phyloP scores from a whole-genome alignment of 2,888 invertebrate genomes.

The Caradrina kadenii region DNA sequence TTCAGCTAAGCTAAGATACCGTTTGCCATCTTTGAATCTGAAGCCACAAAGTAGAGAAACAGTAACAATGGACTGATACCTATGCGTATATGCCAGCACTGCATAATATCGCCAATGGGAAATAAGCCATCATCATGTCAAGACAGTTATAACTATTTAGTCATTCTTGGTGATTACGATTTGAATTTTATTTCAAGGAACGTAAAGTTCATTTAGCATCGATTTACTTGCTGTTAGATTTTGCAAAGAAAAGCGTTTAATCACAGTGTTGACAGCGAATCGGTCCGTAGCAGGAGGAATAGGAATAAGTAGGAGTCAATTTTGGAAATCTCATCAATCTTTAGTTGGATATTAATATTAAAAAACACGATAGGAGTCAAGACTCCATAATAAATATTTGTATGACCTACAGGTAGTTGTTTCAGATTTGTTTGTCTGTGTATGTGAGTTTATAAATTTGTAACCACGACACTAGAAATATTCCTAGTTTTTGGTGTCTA shows the following conservation, averaged over 20 bases:
- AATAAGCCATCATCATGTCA: slow-evolving; percentile 30
- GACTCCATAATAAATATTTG: too few relatives aligned
- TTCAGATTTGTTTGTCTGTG: too few relatives aligned
- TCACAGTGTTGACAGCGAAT: background rate
- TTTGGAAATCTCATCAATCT: too few relatives aligned
- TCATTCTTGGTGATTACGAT: slow-evolving; percentile 3
- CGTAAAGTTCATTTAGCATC: background rate
- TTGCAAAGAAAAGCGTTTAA: background rate
- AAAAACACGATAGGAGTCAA: too few relatives aligned
- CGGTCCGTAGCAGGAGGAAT: too few relatives aligned
- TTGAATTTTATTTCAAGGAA: background rate
- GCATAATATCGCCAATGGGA: slow-evolving; percentile 8
- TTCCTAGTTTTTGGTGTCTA: too few relatives aligned
- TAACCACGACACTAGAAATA: too few relatives aligned
- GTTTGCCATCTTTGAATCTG: slow-evolving; percentile 7
- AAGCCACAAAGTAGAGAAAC: background rate
- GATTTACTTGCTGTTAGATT: too few relatives aligned
- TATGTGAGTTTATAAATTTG: too few relatives aligned
- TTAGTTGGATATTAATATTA: too few relatives aligned
- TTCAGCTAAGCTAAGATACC: slow-evolving; percentile 18
- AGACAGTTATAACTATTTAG: slow-evolving; percentile 21
- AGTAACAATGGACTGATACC: slow-evolving; percentile 4
- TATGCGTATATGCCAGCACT: background rate
- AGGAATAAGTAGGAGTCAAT: too few relatives aligned
- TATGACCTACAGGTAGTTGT: too few relatives aligned